phyloP scores from a whole-genome alignment of 2,797 vertebrate species.

The Erithacus rubecula region DNA sequence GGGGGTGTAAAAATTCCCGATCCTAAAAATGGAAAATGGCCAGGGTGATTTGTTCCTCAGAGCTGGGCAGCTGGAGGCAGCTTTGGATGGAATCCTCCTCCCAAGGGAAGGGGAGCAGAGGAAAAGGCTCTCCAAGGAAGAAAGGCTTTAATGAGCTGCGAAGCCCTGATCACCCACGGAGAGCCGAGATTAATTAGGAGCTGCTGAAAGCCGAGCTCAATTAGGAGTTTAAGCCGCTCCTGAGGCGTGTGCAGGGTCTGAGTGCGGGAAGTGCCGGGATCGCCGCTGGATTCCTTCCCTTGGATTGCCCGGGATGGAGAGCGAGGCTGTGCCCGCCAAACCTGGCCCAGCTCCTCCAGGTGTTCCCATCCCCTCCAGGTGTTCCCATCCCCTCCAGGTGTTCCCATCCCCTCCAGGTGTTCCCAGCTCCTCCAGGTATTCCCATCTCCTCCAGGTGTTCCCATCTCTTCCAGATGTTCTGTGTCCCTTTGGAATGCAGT shows the following conservation, averaged over 20 bases:
- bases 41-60: background rate
- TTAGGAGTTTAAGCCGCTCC: background rate
- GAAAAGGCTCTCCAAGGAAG: constrained; percentile 5
- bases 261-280: background rate
- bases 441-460: too few species aligned
- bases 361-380: too few species aligned
- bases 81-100: background rate
- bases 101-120: background rate
- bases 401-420: too few species aligned
- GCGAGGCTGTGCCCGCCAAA: rapidly evolving
- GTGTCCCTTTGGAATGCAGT: background rate
- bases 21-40: background rate
- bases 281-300: background rate
- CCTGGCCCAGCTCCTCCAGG: rapidly evolving
- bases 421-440: too few species aligned
- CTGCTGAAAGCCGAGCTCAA: background rate
- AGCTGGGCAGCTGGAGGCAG: background rate
- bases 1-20: background rate
- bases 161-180: background rate
- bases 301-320: background rate
- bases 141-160: constrained; percentile 27
- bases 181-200: constrained; percentile 44
- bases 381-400: too few species aligned
- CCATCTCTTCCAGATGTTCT: background rate
- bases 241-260: background rate